Conservation (phyloP, 2,888 invertebrate genomes). For the Toxonevra muliebris region DNA sequence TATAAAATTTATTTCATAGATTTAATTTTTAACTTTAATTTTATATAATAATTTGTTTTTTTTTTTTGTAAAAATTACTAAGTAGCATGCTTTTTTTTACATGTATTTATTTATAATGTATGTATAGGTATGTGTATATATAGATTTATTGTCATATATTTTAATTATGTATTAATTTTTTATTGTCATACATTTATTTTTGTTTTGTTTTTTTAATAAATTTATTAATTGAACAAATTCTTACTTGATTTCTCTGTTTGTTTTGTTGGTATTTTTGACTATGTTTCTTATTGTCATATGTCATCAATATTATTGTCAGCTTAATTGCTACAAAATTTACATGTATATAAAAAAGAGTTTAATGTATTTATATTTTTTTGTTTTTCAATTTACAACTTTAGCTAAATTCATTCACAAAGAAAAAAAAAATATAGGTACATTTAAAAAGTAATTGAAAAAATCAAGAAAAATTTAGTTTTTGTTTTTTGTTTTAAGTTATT, state of each 20-base stretch:
- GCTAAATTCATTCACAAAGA: constrained; percentile 6
- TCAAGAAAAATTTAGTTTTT: too few species aligned
- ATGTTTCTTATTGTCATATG: constrained; percentile 50
- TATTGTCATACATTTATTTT: constrained; percentile 20
- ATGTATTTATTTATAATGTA: constrained; percentile 22
- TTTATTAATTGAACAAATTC: constrained; percentile 42
- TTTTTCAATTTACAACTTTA: constrained; percentile 20
- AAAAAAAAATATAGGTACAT: background rate
- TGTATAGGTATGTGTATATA: constrained; percentile 22
- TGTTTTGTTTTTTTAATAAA: constrained; percentile 43
- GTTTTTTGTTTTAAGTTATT: background rate
- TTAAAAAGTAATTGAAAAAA: background rate
- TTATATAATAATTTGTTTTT: background rate
- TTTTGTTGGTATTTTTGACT: constrained; percentile 39
- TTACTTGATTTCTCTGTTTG: constrained; percentile 38
- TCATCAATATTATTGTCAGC: constrained; percentile 43
- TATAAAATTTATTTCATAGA: constrained; percentile 13
- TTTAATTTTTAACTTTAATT: background rate
- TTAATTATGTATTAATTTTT: constrained; percentile 19
- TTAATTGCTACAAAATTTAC: constrained; percentile 39
- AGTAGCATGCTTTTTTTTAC: constrained; percentile 3
- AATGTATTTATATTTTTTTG: constrained; percentile 29
- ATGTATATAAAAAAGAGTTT: background rate
- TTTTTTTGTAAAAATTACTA: background rate
- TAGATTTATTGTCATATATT: constrained; percentile 35